These are phyloP conservation scores for Melanotus villosus DNA, from an alignment of 2,888 invertebrate genomes.

Conservation along the genomic window DNA sequence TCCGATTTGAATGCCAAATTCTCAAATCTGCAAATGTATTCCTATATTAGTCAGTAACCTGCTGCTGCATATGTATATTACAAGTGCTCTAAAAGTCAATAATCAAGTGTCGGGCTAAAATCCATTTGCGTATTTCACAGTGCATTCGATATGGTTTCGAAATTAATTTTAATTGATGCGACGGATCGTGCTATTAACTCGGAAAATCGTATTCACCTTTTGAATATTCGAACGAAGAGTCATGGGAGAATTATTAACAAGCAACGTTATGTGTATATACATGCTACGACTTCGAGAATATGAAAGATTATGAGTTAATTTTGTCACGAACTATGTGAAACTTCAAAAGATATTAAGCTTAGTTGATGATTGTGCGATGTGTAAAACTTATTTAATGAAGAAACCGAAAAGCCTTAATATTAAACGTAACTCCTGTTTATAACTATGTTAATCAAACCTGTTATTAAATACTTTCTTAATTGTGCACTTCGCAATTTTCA, in stretches of 20 bases:
- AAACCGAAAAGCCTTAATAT: neutral
- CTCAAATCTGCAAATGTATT: neutral
- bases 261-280: neutral
- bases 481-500: no score
- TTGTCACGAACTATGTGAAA: slow-evolving; percentile 10
- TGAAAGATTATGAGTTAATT: slow-evolving; percentile 6
- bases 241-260: no score
- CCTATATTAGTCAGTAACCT: neutral
- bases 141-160: neutral
- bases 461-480: no score
- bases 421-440: no score
- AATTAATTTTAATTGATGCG: neutral
- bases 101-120: neutral
- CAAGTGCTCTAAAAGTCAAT: neutral
- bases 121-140: neutral
- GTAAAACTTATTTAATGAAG: neutral
- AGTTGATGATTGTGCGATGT: no score
- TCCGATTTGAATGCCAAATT: no score
- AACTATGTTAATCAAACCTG: no score
- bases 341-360: neutral
- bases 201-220: neutral
- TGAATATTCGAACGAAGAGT: no score
- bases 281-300: neutral
- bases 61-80: neutral
- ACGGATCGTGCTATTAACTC: neutral